Conservation (phyloP, 2,113 vertebrate genomes). For the Ivindomyrus marchei region DNA sequence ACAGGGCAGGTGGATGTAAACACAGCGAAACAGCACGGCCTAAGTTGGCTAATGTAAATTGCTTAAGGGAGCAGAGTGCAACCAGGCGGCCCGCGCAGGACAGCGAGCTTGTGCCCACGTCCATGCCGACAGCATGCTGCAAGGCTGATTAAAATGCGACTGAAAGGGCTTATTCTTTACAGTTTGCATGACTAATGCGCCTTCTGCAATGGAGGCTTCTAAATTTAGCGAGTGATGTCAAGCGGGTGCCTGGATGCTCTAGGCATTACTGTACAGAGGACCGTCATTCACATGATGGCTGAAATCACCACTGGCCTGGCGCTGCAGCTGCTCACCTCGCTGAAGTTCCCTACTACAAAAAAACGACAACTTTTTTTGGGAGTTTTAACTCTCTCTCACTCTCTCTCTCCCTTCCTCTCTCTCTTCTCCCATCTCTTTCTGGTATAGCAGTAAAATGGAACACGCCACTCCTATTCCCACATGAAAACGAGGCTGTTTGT, state of each 20-base stretch:
- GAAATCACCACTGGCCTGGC: conserved; percentile 68
- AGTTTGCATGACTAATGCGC: conserved; percentile 66
- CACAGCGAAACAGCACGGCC: not conserved
- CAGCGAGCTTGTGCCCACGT: not conserved
- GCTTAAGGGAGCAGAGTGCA: not conserved
- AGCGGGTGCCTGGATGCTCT: conserved; percentile 62
- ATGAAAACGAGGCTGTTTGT: conserved; percentile 57
- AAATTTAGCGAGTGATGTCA: conserved; percentile 76
- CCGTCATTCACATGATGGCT: conserved; percentile 74
- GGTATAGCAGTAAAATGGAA: conserved; percentile 57
- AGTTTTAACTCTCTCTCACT: conserved; percentile 19
- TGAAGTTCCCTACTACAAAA: conserved; percentile 30
- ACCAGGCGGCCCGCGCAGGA: not conserved
- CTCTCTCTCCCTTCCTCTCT: not conserved
- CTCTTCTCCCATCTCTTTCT: conserved; percentile 18
- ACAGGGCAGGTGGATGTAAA: not conserved
- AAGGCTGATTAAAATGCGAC: conserved; percentile 53
- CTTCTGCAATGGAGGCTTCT: conserved; percentile 58
- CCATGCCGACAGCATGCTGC: not conserved
- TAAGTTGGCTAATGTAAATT: not conserved
- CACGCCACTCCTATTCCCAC: conserved; percentile 51
- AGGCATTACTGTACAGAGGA: conserved; percentile 54
- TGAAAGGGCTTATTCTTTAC: conserved; percentile 47
- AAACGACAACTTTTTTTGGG: not conserved
- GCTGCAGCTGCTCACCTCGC: conserved; percentile 55